Conservation (phyloP, 1,140 invertebrate species). For the Acyrthosiphon pisum region DNA sequence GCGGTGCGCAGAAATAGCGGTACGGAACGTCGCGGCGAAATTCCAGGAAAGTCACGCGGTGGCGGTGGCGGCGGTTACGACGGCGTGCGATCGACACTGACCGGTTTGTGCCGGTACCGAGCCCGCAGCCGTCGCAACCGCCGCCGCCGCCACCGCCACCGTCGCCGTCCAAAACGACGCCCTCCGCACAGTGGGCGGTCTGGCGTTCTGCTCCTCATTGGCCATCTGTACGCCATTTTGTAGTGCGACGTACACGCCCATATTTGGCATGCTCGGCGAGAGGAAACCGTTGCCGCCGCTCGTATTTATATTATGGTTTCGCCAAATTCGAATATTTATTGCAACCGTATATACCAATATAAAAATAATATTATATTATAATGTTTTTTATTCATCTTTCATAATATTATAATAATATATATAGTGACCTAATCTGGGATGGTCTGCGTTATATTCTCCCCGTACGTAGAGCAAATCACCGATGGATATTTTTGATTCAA, state of each 20-base stretch:
- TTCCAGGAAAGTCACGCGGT: neutral
- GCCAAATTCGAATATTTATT: neutral
- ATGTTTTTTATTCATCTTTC: too few relatives aligned
- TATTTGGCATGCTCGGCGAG: too few relatives aligned
- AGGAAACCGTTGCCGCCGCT: neutral
- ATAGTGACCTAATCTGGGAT: too few relatives aligned
- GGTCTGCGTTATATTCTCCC: too few relatives aligned
- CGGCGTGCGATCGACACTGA: slow-evolving; percentile 52
- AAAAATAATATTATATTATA: neutral
- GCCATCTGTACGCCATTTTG: slow-evolving; percentile 29
- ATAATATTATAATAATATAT: too few relatives aligned
- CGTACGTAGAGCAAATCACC: too few relatives aligned
- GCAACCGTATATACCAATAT: neutral
- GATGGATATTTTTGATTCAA: too few relatives aligned
- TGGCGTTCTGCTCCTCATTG: neutral
- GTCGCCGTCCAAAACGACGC: neutral
- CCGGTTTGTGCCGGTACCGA: neutral
- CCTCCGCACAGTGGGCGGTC: slow-evolving; percentile 26
- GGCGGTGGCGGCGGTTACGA: neutral
- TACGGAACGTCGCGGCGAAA: neutral
- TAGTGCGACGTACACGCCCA: neutral
- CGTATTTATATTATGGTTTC: neutral
- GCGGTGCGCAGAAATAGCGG: neutral
- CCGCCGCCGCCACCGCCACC: neutral
- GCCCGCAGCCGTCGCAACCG: neutral